Evolutionary conservation across 1,140 invertebrate species (phyloP).

Genomic region (Belonocnema kinseyi): DNA sequence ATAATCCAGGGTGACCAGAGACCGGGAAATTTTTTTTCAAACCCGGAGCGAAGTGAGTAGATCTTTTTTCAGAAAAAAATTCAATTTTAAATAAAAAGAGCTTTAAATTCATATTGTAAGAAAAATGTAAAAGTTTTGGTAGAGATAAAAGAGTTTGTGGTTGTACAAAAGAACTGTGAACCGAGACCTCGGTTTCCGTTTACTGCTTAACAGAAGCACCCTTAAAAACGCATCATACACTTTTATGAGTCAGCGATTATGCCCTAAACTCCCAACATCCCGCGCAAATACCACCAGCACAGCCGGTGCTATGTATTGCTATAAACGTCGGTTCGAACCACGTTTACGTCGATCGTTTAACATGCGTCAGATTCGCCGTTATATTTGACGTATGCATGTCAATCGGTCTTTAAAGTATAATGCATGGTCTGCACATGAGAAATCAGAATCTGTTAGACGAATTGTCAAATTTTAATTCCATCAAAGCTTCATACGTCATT

Average conservation of each 20-base stretch:
- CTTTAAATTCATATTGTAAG: too few species aligned
- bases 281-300: conserved; percentile 37
- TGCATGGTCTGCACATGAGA: background rate
- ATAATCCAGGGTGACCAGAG: too few species aligned
- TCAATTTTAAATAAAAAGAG: too few species aligned
- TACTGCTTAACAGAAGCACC: conserved; percentile 70
- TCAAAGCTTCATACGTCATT: conserved; percentile 39
- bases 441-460: background rate
- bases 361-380: conserved; percentile 40
- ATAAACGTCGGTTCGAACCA: conserved; percentile 53
- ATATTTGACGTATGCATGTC: background rate
- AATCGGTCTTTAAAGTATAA: background rate
- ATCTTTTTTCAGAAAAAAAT: too few species aligned
- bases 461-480: conserved; percentile 36
- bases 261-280: conserved; percentile 64
- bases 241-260: conserved; percentile 73
- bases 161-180: conserved; percentile 25
- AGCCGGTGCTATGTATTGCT: conserved; percentile 26
- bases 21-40: too few species aligned
- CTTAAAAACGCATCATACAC: conserved; percentile 73
- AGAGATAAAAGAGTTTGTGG: background rate
- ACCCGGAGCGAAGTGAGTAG: too few species aligned
- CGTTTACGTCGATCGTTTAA: conserved; percentile 55
- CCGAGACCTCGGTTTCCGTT: conserved; percentile 63
- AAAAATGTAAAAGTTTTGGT: too few species aligned